Conservation (phyloP, 2,888 invertebrate species). For the Cotesia congregata region DNA sequence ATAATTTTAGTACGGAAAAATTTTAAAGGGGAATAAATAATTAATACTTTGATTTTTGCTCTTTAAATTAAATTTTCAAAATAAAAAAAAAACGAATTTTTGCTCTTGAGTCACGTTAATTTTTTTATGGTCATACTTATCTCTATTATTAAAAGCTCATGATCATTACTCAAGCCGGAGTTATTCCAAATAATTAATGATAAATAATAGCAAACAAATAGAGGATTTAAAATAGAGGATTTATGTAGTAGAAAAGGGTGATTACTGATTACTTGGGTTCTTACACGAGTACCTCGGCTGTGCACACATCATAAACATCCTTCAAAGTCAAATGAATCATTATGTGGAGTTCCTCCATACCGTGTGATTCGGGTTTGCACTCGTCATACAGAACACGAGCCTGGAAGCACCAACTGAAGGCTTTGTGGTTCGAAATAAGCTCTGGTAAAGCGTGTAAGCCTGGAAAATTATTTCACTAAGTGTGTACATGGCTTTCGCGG, state of each 20-base stretch:
- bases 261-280: not conserved
- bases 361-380: constrained; percentile 37
- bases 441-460: constrained; percentile 34
- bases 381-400: not conserved
- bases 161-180: not conserved
- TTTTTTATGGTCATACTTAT: not conserved
- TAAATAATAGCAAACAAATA: not conserved
- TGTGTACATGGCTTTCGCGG: constrained; percentile 13
- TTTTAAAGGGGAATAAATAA: too few relatives aligned
- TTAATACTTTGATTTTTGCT: too few relatives aligned
- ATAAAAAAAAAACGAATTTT: too few relatives aligned
- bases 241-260: not conserved
- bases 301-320: constrained; percentile 14
- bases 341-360: not conserved
- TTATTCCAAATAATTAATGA: too few relatives aligned
- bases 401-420: not conserved
- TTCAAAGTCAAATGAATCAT: constrained; percentile 28
- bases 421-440: constrained; percentile 19
- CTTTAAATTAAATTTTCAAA: too few relatives aligned
- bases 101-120: too few relatives aligned
- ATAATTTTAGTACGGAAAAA: too few relatives aligned
- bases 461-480: constrained; percentile 55
- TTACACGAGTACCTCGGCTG: not conserved
- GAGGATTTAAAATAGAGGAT: not conserved
- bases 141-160: not conserved